Conservation (phyloP, 2,888 invertebrate genomes). For the Sinodicranocentrus sp. region DNA sequence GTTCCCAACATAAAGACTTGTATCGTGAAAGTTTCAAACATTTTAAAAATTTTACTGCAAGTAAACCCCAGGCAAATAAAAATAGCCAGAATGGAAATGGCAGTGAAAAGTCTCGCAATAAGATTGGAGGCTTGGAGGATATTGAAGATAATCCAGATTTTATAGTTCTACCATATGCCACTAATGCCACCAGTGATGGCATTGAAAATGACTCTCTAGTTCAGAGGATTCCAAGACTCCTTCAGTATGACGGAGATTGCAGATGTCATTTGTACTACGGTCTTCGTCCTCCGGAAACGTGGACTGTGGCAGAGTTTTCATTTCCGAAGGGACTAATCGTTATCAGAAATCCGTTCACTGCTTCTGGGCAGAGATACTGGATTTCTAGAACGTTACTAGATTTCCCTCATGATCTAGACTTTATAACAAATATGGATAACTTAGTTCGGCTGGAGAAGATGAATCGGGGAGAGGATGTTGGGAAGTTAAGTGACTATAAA, state of each 20-base stretch:
- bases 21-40: constrained; percentile 72
- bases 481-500: constrained; percentile 41
- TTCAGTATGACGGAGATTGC: not conserved
- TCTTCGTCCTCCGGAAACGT: constrained; percentile 80
- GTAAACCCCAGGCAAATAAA: too few relatives aligned
- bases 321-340: constrained; percentile 86
- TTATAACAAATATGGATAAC: constrained; percentile 84
- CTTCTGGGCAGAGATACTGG: constrained; percentile 90
- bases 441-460: constrained; percentile 55
- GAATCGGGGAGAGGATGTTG: constrained; percentile 27
- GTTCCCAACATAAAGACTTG: constrained; percentile 38
- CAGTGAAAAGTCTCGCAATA: too few relatives aligned
- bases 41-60: constrained; percentile 52
- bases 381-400: constrained; percentile 86
- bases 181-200: too few relatives aligned
- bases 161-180: too few relatives aligned
- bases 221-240: too few relatives aligned
- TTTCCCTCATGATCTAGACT: constrained; percentile 85
- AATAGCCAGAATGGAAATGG: too few relatives aligned
- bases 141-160: too few relatives aligned
- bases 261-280: constrained; percentile 78
- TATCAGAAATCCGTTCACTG: constrained; percentile 90
- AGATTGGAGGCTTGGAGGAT: too few relatives aligned
- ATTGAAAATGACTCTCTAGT: too few relatives aligned
- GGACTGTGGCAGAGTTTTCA: constrained; percentile 84